phyloP scores from a whole-genome alignment of 2,888 invertebrate species.

The Drosophila stalkeri region DNA sequence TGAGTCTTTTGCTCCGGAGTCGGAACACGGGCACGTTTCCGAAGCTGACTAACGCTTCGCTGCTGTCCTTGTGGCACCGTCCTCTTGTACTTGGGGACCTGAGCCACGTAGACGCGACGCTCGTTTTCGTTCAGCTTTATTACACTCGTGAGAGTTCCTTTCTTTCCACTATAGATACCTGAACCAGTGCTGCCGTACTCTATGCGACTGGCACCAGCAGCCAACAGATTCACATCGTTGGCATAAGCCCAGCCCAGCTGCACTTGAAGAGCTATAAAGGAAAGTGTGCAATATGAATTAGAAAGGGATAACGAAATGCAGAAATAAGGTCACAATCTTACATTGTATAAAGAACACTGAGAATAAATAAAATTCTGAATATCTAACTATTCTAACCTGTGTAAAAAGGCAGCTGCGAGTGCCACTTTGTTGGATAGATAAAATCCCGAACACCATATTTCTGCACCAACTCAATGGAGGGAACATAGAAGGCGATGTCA shows the following conservation, averaged over 20 bases:
- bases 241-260: conserved; percentile 90
- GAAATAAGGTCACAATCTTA: too few relatives aligned
- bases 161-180: conserved; percentile 89
- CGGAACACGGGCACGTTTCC: background rate
- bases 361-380: too few relatives aligned
- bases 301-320: too few relatives aligned
- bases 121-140: conserved; percentile 66
- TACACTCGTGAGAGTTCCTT: conserved; percentile 66
- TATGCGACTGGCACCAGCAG: conserved; percentile 89
- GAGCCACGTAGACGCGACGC: conserved; percentile 71
- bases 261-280: conserved; percentile 86
- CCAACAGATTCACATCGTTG: conserved; percentile 89
- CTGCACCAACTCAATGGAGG: conserved; percentile 86
- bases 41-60: background rate
- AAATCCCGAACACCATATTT: conserved; percentile 79
- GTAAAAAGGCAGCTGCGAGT: conserved; percentile 91
- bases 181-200: conserved; percentile 88
- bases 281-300: too few relatives aligned
- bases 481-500: conserved; percentile 91
- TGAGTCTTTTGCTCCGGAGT: background rate
- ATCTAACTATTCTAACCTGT: conserved; percentile 84
- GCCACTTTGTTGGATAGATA: conserved; percentile 90
- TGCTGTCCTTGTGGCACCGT: background rate
- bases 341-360: too few relatives aligned
- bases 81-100: conserved; percentile 69